Conservation (phyloP, 2,888 invertebrate species). For the Metopia argyrocephala region DNA sequence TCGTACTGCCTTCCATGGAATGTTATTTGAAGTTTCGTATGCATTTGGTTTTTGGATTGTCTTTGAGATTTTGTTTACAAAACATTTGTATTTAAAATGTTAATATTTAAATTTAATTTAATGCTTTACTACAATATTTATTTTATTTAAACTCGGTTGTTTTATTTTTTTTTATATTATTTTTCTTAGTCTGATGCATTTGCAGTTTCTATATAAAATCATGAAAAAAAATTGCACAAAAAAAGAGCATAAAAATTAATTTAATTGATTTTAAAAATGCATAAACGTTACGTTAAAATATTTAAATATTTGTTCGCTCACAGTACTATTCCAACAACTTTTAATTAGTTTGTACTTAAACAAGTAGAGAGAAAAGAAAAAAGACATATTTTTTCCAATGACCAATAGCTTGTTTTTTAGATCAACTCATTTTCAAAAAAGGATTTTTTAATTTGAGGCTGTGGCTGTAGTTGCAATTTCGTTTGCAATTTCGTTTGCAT, state of each 20-base stretch:
- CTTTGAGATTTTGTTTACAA: conserved; percentile 53
- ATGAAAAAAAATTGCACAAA: conserved; percentile 14
- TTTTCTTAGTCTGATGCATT: not conserved
- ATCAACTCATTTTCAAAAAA: conserved; percentile 23
- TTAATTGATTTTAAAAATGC: conserved; percentile 78
- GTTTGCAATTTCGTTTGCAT: conserved; percentile 19
- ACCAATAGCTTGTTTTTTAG: conserved; percentile 2
- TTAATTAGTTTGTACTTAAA: conserved; percentile 61
- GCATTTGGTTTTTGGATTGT: conserved; percentile 28
- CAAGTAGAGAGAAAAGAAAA: conserved; percentile 1
- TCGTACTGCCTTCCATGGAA: not conserved
- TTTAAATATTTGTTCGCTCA: conserved; percentile 65
- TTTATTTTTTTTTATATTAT: conserved; percentile 69
- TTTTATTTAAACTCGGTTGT: too few species aligned
- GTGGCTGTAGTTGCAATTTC: conserved; percentile 41
- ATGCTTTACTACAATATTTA: conserved; percentile 73
- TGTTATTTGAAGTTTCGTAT: conserved; percentile 9
- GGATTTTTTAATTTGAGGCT: conserved; percentile 56
- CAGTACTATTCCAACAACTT: conserved; percentile 23
- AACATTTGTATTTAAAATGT: conserved; percentile 57
- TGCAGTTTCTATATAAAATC: conserved; percentile 15
- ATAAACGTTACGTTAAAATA: conserved; percentile 67
- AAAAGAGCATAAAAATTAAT: conserved; percentile 67
- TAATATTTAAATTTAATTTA: conserved; percentile 70
- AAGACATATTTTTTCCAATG: not conserved